Conservation (phyloP, 2,888 invertebrate genomes). For the Lingula anatina region DNA sequence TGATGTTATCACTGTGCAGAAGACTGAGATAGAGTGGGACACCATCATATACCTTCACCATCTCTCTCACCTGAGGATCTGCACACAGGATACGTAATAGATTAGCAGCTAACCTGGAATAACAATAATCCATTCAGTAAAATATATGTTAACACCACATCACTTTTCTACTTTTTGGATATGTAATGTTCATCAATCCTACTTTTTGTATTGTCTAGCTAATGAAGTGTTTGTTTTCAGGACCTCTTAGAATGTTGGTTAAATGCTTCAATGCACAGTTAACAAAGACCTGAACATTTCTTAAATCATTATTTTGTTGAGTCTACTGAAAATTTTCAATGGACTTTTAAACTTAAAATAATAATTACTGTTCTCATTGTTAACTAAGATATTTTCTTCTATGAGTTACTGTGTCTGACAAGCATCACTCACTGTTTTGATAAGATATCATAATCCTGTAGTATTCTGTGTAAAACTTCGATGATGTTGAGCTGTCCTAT, state of each 20-base stretch:
- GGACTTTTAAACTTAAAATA: too few species aligned
- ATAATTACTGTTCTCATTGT: too few species aligned
- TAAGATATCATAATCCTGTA: constrained; percentile 47
- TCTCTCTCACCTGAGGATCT: constrained; percentile 37
- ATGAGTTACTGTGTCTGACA: too few species aligned
- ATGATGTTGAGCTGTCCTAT: constrained; percentile 44
- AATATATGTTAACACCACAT: background rate
- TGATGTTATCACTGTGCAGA: constrained; percentile 50
- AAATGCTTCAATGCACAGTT: too few species aligned
- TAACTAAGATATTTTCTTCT: too few species aligned
- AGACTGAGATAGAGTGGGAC: constrained; percentile 40
- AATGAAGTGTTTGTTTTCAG: too few species aligned
- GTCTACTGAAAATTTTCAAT: too few species aligned
- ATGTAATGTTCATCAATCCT: too few species aligned
- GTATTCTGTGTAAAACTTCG: constrained; percentile 41
- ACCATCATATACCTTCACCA: constrained; percentile 45
- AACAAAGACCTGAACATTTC: too few species aligned
- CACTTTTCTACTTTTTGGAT: background rate
- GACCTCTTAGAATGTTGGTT: too few species aligned
- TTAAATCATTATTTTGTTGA: too few species aligned
- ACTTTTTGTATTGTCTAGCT: too few species aligned
- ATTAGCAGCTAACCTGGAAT: constrained; percentile 42
- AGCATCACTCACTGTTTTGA: constrained; percentile 44
- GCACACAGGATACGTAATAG: constrained; percentile 40
- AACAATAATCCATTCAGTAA: background rate